These are phyloP conservation scores for Trisateles emortualis DNA, from an alignment of 2,888 invertebrate species.

Conservation along the genomic window DNA sequence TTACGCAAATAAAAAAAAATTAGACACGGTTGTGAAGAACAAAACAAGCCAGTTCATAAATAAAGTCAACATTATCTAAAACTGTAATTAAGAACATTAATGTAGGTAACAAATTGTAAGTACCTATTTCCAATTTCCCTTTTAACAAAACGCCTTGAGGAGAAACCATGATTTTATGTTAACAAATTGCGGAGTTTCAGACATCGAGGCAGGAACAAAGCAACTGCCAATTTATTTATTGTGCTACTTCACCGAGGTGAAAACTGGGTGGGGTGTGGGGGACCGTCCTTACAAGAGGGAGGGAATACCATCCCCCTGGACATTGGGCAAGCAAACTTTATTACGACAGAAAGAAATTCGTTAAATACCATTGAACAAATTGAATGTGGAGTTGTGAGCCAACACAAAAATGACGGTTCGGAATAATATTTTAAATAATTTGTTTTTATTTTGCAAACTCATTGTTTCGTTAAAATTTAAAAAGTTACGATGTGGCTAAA, in stretches of 20 bases:
- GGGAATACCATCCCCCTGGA: slow-evolving; percentile 46
- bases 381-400: background rate
- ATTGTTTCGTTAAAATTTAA: background rate
- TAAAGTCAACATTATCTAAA: slow-evolving; percentile 1
- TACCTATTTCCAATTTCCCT: slow-evolving; percentile 22
- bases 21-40: background rate
- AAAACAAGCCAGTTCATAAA: background rate
- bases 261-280: slow-evolving; percentile 43
- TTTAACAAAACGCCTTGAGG: slow-evolving; percentile 27
- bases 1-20: background rate
- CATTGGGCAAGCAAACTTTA: slow-evolving; percentile 63
- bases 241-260: slow-evolving; percentile 51
- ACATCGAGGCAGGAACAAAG: slow-evolving; percentile 44
- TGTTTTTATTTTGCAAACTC: background rate
- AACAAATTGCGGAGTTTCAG: slow-evolving; percentile 35
- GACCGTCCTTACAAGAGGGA: slow-evolving; percentile 37
- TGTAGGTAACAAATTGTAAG: slow-evolving; percentile 16
- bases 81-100: slow-evolving; percentile 8
- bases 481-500: background rate
- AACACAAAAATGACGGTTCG: background rate
- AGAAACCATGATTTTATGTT: slow-evolving; percentile 32
- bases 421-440: background rate
- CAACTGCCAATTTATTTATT: slow-evolving; percentile 60
- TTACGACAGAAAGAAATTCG: slow-evolving; percentile 62
- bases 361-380: slow-evolving; percentile 16